These are phyloP conservation scores for Diachrysia chrysitis DNA, from an alignment of 2,888 invertebrate genomes.

Conservation along the genomic window DNA sequence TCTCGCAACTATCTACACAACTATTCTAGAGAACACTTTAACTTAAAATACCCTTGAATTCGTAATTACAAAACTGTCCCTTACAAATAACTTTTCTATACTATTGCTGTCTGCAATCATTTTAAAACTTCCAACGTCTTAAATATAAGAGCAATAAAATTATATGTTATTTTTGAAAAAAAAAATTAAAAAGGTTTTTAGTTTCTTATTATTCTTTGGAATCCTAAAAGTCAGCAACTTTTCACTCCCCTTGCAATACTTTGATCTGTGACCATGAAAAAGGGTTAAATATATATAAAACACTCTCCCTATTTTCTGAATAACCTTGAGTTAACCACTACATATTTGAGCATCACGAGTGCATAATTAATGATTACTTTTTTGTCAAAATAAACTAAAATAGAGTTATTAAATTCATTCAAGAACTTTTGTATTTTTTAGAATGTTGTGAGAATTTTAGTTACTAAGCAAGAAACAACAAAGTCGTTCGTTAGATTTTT, in stretches of 20 bases:
- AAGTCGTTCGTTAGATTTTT: background rate
- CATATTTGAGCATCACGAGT: slow-evolving; percentile 20
- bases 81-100: slow-evolving; percentile 1
- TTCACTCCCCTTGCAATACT: slow-evolving; percentile 23
- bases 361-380: background rate
- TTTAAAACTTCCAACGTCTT: background rate
- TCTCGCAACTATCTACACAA: slow-evolving; percentile 12
- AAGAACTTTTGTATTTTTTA: background rate
- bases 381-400: background rate
- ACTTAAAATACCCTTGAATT: background rate
- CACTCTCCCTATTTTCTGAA: slow-evolving; percentile 11
- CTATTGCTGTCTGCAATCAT: background rate
- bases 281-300: slow-evolving; percentile 39
- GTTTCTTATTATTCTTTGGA: background rate
- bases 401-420: too few species aligned
- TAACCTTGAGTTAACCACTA: slow-evolving; percentile 9
- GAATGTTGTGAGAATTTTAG: background rate
- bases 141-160: background rate
- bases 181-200: background rate
- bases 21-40: slow-evolving; percentile 14
- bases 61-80: background rate
- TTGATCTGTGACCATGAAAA: slow-evolving; percentile 33
- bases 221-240: background rate
- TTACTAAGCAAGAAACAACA: background rate
- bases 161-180: background rate